Evolutionary conservation across 2,113 vertebrate genomes (phyloP).

Genomic region (Abramis brama): DNA sequence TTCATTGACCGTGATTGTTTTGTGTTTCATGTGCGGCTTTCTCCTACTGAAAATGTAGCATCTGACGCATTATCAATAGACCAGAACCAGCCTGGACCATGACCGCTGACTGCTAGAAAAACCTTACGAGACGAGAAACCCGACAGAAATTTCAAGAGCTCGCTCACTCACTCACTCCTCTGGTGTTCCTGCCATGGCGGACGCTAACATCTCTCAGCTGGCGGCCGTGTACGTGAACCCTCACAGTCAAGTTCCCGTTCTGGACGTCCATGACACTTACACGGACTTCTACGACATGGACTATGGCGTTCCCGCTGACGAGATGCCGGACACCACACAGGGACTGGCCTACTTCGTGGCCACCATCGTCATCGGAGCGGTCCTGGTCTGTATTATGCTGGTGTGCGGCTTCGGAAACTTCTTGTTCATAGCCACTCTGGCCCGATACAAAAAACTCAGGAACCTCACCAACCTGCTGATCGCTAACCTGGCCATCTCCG

Average conservation of each 20-base stretch:
- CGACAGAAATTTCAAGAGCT: neutral
- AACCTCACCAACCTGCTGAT: constrained; percentile 97
- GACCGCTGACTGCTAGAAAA: neutral
- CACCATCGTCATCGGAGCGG: constrained; percentile 86
- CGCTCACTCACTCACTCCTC: neutral
- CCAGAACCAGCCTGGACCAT: neutral
- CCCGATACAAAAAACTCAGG: constrained; percentile 91
- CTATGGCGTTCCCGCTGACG: constrained; percentile 84
- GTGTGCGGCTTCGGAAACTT: constrained; percentile 79
- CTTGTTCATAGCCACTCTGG: constrained; percentile 84
- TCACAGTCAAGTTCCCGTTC: constrained; percentile 56
- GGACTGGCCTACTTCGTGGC: constrained; percentile 90
- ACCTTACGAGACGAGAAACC: neutral
- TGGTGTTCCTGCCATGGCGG: constrained; percentile 64
- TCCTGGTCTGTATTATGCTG: constrained; percentile 92
- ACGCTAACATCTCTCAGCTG: constrained; percentile 66
- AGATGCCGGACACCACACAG: constrained; percentile 87
- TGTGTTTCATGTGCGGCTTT: constrained; percentile 30
- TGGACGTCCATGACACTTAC: constrained; percentile 71
- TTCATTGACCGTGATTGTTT: neutral
- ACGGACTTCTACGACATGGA: constrained; percentile 80
- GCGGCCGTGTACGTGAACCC: constrained; percentile 67
- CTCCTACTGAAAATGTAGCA: neutral
- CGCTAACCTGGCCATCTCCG: constrained; percentile 93
- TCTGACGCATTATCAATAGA: neutral